Evolutionary conservation across 2,888 invertebrate species (phyloP).

Genomic region (Tenodera sinensis): DNA sequence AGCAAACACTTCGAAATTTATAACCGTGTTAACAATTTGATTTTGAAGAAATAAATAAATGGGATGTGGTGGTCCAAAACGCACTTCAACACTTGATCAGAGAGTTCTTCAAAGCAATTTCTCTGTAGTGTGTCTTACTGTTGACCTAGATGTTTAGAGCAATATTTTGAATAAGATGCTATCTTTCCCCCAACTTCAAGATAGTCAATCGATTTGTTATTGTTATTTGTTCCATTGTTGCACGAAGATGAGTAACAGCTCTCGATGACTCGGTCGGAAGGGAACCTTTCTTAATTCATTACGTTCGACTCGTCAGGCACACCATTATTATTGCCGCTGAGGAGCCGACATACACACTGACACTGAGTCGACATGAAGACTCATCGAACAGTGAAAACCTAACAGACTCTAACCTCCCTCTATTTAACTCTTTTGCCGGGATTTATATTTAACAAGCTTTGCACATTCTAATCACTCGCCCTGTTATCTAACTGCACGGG

Average conservation of each 20-base stretch:
- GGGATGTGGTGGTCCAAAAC: too few relatives aligned
- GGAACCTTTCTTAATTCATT: slow-evolving; percentile 15
- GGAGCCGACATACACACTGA: background rate
- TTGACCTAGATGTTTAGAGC: too few relatives aligned
- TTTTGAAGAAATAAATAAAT: too few relatives aligned
- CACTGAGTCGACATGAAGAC: background rate
- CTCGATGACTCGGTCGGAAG: slow-evolving; percentile 3
- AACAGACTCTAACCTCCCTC: background rate
- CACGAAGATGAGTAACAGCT: background rate
- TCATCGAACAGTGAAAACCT: slow-evolving; percentile 2
- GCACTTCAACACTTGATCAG: too few relatives aligned
- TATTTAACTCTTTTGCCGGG: background rate
- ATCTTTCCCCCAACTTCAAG: too few relatives aligned
- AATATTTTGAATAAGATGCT: too few relatives aligned
- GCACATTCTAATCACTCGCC: background rate
- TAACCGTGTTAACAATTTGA: too few relatives aligned
- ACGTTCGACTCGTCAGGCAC: slow-evolving; percentile 7
- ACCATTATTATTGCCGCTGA: background rate
- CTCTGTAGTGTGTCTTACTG: too few relatives aligned
- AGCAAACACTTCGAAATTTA: too few relatives aligned
- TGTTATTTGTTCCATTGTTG: background rate
- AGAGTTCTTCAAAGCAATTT: too few relatives aligned
- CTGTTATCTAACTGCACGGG: too few relatives aligned
- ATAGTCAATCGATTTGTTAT: background rate
- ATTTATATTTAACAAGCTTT: background rate